Base-by-base conservation (phyloP, 2,888 invertebrate species). In the Eledona agricola region DNA sequence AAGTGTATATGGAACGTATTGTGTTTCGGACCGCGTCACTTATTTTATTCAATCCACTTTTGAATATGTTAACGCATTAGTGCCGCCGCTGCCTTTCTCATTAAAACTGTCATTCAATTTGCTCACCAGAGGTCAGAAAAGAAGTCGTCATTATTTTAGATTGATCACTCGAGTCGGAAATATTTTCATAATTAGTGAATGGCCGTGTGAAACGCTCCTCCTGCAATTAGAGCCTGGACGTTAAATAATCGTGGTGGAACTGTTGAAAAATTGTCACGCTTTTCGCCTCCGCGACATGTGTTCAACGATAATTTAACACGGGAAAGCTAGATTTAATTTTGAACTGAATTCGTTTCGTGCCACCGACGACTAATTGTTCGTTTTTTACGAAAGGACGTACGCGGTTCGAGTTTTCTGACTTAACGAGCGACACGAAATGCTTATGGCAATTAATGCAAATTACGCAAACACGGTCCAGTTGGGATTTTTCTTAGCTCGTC, bases 1-100 rank as follows among this genome's bases (percentile, higher is more conserved):
- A 46, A 46, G 46, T 35, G 31, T 29, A 28, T 20, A 28, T 10
- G 46, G 35, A 34, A 35, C 26, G 34, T 28, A 46, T 46, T 40
- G 40, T 47, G 28, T 47, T 47, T 35, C 25, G 37, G 40, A 51
- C 55, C 37, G 51, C 54, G 51, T 55, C 57, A 57, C 58, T 58
- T 58, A 60, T 58, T 45, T 34, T 22, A 62, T 64, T 60, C 64
- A 62, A 62, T 62, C 62, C 60, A 60, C 29, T 62, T 60, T 59
- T 61, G 55, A 62, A 60, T 59, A 57, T 57, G 58, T 64, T 64
- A 60, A 58, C 58, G 58, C 56, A 58, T 60, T 51, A 50, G 49
- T 55, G 57, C 58, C 54, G 51, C 55, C 40, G 40, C 55, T 56
- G 59, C 57, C 61, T 61, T 61, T 57, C 59, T 61, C 61, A 61